These are phyloP conservation scores for Tursiops truncatus DNA, from an alignment of 2,113 vertebrate genomes.

Conservation along the genomic window DNA sequence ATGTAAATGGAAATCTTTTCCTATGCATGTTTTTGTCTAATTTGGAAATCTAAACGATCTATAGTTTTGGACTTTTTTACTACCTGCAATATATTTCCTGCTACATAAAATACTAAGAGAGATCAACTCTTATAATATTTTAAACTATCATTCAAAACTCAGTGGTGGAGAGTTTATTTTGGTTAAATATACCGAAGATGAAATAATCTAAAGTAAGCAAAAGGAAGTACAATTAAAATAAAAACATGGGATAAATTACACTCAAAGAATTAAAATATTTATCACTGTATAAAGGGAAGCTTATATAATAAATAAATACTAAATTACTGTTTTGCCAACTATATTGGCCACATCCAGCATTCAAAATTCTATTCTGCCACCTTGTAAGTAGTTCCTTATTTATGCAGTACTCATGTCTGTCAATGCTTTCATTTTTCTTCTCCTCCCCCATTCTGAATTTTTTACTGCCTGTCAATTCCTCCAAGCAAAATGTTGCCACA, in stretches of 20 bases:
- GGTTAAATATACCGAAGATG: slow-evolving; percentile 15
- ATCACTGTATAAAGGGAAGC: not conserved
- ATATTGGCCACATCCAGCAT: not conserved
- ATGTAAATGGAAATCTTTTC: slow-evolving; percentile 12
- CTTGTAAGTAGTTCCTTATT: not conserved
- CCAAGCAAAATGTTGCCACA: not conserved
- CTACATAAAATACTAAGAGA: not conserved
- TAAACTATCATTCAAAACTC: slow-evolving; percentile 28
- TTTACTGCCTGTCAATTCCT: not conserved
- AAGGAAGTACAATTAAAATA: not conserved
- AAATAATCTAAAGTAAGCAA: not conserved
- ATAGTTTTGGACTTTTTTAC: not conserved
- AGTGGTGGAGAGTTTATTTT: not conserved
- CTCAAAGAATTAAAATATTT: not conserved
- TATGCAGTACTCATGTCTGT: not conserved
- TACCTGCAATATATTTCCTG: not conserved
- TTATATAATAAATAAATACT: not conserved
- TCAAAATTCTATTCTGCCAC: not conserved
- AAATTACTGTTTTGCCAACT: not conserved
- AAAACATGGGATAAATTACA: not conserved
- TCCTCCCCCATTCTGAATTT: not conserved
- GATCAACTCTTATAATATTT: not conserved
- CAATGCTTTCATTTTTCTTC: not conserved
- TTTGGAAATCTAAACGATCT: not conserved
- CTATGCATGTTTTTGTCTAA: not conserved